Base-by-base conservation (phyloP, 2,113 vertebrate species). In the Alexandromys fortis region DNA sequence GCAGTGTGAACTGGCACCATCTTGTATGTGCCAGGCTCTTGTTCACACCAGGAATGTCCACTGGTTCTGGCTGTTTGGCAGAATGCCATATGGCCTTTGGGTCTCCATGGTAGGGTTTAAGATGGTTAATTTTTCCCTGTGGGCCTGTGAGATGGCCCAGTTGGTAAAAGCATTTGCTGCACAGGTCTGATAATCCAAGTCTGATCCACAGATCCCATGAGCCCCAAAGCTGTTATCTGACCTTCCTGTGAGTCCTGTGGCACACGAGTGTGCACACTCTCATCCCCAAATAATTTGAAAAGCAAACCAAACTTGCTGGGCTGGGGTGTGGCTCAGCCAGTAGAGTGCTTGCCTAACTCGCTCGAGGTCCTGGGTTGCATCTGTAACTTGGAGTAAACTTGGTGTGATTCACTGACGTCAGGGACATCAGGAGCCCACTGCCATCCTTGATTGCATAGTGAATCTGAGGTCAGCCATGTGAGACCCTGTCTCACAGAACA, bases 211-310 rank as follows among this genome's bases (percentile, higher is more conserved):
- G 42, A 21, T 52, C 45, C 65, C 33, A 8, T 52, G 30, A 86
- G 11, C 33, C 63, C 45, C 1, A 1, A 24, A 86, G 63, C 21
- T 49, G 30, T 24, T 21, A 30, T 49, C 17, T 35, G 33, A 14
- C 9, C 10, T n/a, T 45, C 2, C 10, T 14, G 45, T 16, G 6
- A 24, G 5, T 26, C 3, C 19, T n/a, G 12, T n/a, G 5, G 5
- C 19, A 16, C 45, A n/a, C 0, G 13, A 1, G 3, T 26, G 33
- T n/a, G 3, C 33, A 72, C 21, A 26, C 12, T 49, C 65, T 26
- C 63, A 86, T 19, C 12, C 63, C 49, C 5, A 2, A 28, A 6
- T 45, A 65, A 65, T 16, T 8, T 63, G 63, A 67, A 85, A 85
- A 26, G 9, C 24, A 67, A 86, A 22, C 38, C 16, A 67, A 14